These are phyloP conservation scores for Phenganax marumi DNA, from an alignment of 92 coral and sea anemone species.

Conservation along the genomic window DNA sequence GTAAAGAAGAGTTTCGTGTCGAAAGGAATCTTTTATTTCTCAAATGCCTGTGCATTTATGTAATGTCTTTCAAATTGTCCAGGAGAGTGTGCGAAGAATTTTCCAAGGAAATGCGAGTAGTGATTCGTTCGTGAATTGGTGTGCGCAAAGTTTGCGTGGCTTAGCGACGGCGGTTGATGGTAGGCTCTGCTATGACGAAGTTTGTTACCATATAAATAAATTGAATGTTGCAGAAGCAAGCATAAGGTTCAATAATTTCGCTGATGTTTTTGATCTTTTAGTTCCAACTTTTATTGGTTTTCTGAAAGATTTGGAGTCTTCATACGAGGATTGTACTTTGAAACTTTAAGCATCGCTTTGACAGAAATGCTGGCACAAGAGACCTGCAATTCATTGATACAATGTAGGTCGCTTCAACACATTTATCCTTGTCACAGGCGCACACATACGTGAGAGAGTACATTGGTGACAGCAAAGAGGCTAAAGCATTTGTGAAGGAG, in stretches of 20 bases:
- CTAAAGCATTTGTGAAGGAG: conserved; percentile 86
- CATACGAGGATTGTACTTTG: conserved; percentile 74
- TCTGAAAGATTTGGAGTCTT: conserved; percentile 89
- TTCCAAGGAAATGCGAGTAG: conserved; percentile 65
- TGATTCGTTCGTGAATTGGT: conserved; percentile 88
- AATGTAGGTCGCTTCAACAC: too few species aligned
- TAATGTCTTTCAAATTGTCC: neutral
- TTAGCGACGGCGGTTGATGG: conserved; percentile 65
- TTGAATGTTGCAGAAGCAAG: neutral
- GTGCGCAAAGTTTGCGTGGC: conserved; percentile 61
- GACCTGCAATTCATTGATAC: too few species aligned
- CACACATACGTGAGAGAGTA: conserved; percentile 86
- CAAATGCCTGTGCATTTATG: too few species aligned
- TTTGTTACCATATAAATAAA: neutral
- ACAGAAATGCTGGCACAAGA: too few species aligned
- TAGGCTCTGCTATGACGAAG: conserved; percentile 32
- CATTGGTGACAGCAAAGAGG: conserved; percentile 80
- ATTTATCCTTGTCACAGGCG: conserved; percentile 49
- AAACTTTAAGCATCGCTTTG: too few species aligned
- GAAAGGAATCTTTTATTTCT: neutral
- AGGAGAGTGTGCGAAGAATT: conserved; percentile 82
- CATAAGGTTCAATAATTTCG: neutral
- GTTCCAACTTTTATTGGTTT: conserved; percentile 91
- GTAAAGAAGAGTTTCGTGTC: conserved; percentile 63
- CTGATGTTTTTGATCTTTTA: conserved; percentile 35